Conservation (phyloP, 2,888 invertebrate species). For the Ceraclea dissimilis region DNA sequence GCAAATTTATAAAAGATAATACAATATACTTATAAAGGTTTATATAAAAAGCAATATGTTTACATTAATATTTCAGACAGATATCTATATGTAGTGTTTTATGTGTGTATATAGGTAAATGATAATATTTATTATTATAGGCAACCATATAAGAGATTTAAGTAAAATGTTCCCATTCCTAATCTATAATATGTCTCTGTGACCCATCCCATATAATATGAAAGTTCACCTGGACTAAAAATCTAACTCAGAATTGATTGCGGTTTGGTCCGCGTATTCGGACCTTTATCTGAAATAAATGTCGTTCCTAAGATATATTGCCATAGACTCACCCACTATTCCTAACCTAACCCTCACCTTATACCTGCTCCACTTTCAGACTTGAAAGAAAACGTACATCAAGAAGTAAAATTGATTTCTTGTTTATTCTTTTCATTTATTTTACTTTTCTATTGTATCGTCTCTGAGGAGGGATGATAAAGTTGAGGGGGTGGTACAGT, state of each 20-base stretch:
- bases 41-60: too few species aligned
- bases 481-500: neutral
- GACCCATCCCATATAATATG: neutral
- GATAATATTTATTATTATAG: too few species aligned
- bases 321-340: neutral
- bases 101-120: too few species aligned
- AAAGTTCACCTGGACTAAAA: neutral
- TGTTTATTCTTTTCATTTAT: conserved; percentile 9
- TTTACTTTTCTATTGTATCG: conserved; percentile 1
- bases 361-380: conserved; percentile 2
- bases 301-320: conserved; percentile 6
- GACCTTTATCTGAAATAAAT: conserved; percentile 9
- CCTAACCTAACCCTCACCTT: neutral
- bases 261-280: neutral
- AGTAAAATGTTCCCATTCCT: too few species aligned
- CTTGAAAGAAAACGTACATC: conserved; percentile 2
- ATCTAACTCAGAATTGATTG: conserved; percentile 4
- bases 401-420: conserved; percentile 2
- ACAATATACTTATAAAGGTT: too few species aligned
- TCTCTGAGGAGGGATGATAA: too few species aligned
- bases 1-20: too few species aligned
- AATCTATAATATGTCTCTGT: too few species aligned
- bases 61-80: too few species aligned
- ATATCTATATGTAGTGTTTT: too few species aligned
- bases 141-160: too few species aligned